phyloP scores from a whole-genome alignment of 2,888 invertebrate species.

The Ceraclea dissimilis region DNA sequence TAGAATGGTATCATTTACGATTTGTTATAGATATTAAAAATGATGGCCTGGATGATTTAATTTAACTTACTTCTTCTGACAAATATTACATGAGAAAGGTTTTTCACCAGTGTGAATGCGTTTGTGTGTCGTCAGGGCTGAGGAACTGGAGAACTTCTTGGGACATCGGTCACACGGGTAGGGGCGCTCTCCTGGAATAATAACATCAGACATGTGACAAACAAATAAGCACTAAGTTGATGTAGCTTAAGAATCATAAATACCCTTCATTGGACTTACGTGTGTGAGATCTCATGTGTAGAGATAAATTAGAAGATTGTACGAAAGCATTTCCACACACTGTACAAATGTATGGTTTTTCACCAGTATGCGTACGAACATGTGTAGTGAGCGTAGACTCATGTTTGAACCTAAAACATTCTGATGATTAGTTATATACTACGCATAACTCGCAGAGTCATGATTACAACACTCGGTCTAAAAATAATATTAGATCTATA shows the following conservation, averaged over 20 bases:
- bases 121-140: conserved; percentile 44
- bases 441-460: no score
- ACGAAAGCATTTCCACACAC: conserved; percentile 53
- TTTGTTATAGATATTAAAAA: no score
- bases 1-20: no score
- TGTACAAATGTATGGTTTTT: conserved; percentile 51
- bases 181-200: conserved; percentile 34
- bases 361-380: conserved; percentile 55
- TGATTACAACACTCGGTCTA: no score
- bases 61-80: conserved; percentile 21
- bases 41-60: no score
- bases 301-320: conserved; percentile 50
- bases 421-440: no score
- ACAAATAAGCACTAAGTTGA: not conserved
- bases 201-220: no score
- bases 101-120: conserved; percentile 45
- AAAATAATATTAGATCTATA: no score
- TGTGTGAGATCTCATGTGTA: conserved; percentile 38
- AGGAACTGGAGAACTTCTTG: conserved; percentile 47
- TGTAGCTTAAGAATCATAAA: not conserved
- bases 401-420: conserved; percentile 47
- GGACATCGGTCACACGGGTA: conserved; percentile 37
- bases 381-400: conserved; percentile 53
- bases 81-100: conserved; percentile 24
- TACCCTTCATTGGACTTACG: conserved; percentile 11